phyloP scores from a whole-genome alignment of 1,140 invertebrate species.

The Euura lappo region DNA sequence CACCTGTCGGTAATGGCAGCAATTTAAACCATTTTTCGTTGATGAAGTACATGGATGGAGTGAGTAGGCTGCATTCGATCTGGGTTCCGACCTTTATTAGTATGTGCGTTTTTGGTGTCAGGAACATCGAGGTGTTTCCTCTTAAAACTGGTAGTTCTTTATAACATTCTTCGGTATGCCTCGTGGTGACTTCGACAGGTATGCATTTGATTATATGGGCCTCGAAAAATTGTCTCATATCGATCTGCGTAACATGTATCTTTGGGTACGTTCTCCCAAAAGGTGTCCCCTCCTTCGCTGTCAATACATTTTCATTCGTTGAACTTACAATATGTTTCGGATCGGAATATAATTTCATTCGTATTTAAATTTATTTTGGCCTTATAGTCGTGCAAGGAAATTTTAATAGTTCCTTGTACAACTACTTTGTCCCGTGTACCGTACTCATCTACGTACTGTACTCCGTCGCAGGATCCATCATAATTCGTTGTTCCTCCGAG shows the following conservation, averaged over 20 bases:
- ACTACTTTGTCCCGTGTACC: neutral
- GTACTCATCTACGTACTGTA: neutral
- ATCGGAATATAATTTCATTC: conserved; percentile 19
- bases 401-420: neutral
- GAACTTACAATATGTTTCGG: conserved; percentile 13
- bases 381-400: neutral
- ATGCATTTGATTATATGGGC: conserved; percentile 25
- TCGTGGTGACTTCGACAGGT: conserved; percentile 14
- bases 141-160: conserved; percentile 12
- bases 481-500: neutral
- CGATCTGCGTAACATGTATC: conserved; percentile 17
- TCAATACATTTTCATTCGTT: conserved; percentile 16
- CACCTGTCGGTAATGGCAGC: conserved; percentile 9
- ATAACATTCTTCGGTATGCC: conserved; percentile 19
- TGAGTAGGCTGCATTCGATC: neutral
- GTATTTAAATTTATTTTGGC: conserved; percentile 17
- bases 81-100: conserved; percentile 8
- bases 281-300: conserved; percentile 21
- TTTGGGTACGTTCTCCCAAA: conserved; percentile 22
- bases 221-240: conserved; percentile 20
- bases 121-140: conserved; percentile 15
- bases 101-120: conserved; percentile 23
- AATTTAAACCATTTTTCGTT: conserved; percentile 1
- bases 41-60: conserved; percentile 10
- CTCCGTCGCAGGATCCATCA: neutral